Base-by-base conservation (phyloP, 2,113 vertebrate genomes). In the Synodontis membranacea region DNA sequence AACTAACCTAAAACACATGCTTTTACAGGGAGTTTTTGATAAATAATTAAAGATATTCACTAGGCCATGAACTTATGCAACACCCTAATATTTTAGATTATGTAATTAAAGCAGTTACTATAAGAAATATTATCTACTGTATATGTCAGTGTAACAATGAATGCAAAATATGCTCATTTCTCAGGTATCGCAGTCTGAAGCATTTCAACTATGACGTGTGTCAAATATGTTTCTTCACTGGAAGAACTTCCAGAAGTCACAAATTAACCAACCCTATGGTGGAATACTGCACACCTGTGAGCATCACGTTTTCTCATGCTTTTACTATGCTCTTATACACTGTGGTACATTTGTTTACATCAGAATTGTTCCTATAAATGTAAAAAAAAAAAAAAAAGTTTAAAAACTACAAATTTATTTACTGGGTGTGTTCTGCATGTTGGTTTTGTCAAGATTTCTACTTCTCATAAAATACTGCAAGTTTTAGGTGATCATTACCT, bases 141-240 rank as follows among this genome's bases (percentile, higher is more conserved):
- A 52, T 15, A 6, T 83, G 10, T 52, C 8, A 31, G 44, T 39
- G n/a, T 0, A 70, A 21, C 17, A 44, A 7, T 48, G 50, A 50
- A 58, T 44, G 14, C n/a, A 83, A 28, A 9, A 74, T 48, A 50
- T 50, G 28, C 6, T 78, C 3, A 31, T 52, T 78, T 78, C 28
- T 78, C 80, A 99, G 98, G 93, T 99, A 99, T 92, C 96, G 98
- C 88, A 99, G 98, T 93, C 92, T 99, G 88, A 99, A 98, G 91
- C 98, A 99, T 95, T 99, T 99, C 94, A 99, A 99, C 94, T 99
- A 99, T 83, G 98, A 99, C 1, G 97, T 99, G 88, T 99, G 98
- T 92, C 98, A 99, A 92, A 99, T 97, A 89, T 99, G 98, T 92
- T 99, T 99, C 94, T 99, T 99, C 90, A 98, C 98, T 58, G 98